These are phyloP conservation scores for Apaloderma vittatum DNA, from an alignment of 2,113 vertebrate species.

Conservation along the genomic window DNA sequence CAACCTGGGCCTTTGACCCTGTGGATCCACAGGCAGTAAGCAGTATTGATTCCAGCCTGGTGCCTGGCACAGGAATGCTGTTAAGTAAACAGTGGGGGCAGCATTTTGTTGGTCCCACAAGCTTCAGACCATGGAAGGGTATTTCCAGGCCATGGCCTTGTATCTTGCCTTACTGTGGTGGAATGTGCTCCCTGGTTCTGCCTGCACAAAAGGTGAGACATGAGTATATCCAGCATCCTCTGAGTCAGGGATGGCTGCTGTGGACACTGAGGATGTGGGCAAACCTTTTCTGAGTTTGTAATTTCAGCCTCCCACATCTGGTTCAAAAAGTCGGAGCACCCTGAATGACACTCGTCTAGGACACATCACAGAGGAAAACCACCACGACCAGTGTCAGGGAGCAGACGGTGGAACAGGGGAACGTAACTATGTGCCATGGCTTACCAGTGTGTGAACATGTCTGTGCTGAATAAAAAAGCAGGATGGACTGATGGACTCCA, in stretches of 20 bases:
- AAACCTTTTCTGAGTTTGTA: neutral
- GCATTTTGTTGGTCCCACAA: neutral
- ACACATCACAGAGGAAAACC: neutral
- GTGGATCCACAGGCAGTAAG: neutral
- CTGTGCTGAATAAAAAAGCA: neutral
- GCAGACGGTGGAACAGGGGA: neutral
- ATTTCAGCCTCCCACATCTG: neutral
- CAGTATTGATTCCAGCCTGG: neutral
- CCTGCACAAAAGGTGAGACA: neutral
- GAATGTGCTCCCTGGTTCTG: neutral
- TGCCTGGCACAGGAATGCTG: neutral
- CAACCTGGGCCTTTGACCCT: neutral
- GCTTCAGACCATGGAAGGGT: neutral
- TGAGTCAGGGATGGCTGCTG: neutral
- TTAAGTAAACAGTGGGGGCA: neutral
- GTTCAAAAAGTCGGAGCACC: neutral
- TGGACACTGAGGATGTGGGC: neutral
- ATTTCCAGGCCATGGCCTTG: neutral
- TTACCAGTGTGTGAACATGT: neutral
- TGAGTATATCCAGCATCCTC: neutral
- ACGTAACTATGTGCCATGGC: rapidly evolving
- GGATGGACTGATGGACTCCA: neutral
- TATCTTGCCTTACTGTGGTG: neutral
- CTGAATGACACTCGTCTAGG: neutral
- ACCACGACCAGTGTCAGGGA: neutral